Base-by-base conservation (phyloP, 2,113 vertebrate species). In the Mormoops blainvillei region DNA sequence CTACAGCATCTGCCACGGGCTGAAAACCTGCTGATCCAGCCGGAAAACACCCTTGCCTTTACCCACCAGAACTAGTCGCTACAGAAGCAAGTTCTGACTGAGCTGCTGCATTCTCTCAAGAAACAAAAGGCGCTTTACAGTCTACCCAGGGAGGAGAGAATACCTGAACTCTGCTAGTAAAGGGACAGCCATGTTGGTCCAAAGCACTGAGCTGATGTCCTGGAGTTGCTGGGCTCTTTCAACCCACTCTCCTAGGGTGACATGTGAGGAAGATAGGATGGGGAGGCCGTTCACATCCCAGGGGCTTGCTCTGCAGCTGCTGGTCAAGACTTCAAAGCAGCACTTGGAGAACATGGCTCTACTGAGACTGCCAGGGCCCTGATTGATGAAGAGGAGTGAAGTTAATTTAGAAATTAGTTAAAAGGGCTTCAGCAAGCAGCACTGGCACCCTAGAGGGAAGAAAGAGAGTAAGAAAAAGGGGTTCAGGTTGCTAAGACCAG, bases 301-400 rank as follows among this genome's bases (percentile, higher is more conserved):
- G 1, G 92, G 96, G 45, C 82, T 97, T 65, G 97, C 97, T 70
- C 95, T 97, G 95, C 97, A 98, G 95, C 98, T 98, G 97, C 97
- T 99, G 97, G 98, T 99, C 71, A 99, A 98, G 94, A 99, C 98
- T 97, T 99, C 99, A 98, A 99, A 99, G 97, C 99, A 98, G 97
- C 99, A 99, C 92, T 98, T 99, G 4, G 99, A 99, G 98, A 99
- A 99, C 96, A 99, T 97, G 0, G 99, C 99, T 98, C 98, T 99
- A 86, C 97, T 99, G 97, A 99, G 98, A 98, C 99, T 96, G 76
- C 98, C 98, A 15, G 99, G 99, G 68, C 99, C 99, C 99, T 99
- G 94, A 95, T 97, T 5, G 31, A 91, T 13, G 73, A 43, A 92
- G 13, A 94, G 38, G 31, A 92, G 15, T 45, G 43, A 56, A 45